A percentile compares a stretch with the other conserved stretches of the same genome.
These are phyloP conservation scores for Erebia aethiops DNA, from an alignment of 2,888 invertebrate genomes.

Conservation along the genomic window DNA sequence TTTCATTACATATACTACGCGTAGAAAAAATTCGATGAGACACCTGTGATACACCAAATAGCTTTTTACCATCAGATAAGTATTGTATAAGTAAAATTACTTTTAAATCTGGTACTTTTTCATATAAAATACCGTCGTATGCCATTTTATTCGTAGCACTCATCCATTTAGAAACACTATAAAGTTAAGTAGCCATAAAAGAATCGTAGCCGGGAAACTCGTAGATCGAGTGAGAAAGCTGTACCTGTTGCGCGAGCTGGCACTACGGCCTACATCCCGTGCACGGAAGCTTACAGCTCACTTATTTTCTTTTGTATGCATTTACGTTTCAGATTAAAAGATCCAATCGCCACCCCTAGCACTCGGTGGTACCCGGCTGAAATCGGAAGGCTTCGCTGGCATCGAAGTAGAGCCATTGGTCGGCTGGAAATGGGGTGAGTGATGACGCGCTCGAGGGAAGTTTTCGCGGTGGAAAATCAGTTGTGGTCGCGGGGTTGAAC, in stretches of 20 bases:
- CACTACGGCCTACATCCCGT: slow-evolving; percentile 58
- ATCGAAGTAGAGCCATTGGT: slow-evolving; percentile 63
- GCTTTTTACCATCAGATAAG: neutral
- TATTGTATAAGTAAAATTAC: too few relatives aligned
- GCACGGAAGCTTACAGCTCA: slow-evolving; percentile 64
- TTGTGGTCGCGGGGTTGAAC: slow-evolving; percentile 71
- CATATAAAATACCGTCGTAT: neutral
- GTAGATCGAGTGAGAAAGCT: slow-evolving; percentile 49
- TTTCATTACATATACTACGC: slow-evolving; percentile 26
- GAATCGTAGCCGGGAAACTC: slow-evolving; percentile 29
- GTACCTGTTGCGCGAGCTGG: slow-evolving; percentile 70
- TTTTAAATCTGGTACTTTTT: neutral
- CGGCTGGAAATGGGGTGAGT: slow-evolving; percentile 67
- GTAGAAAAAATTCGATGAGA: neutral
- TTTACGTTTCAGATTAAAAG: slow-evolving; percentile 82
- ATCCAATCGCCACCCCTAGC: slow-evolving; percentile 75
- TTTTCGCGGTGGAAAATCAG: slow-evolving; percentile 79
- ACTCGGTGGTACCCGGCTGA: slow-evolving; percentile 63
- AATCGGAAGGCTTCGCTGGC: slow-evolving; percentile 61
- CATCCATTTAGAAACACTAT: slow-evolving; percentile 22
- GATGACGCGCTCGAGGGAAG: slow-evolving; percentile 78
- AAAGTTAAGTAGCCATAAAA: slow-evolving; percentile 29
- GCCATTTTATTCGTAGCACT: slow-evolving; percentile 14
- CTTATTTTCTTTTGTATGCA: slow-evolving; percentile 78
- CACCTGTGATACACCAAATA: neutral